A percentile compares a stretch with the other conserved stretches of the same genome.
These are phyloP conservation scores for Drosophila helvetica DNA, from an alignment of 2,888 invertebrate species.

Conservation along the genomic window DNA sequence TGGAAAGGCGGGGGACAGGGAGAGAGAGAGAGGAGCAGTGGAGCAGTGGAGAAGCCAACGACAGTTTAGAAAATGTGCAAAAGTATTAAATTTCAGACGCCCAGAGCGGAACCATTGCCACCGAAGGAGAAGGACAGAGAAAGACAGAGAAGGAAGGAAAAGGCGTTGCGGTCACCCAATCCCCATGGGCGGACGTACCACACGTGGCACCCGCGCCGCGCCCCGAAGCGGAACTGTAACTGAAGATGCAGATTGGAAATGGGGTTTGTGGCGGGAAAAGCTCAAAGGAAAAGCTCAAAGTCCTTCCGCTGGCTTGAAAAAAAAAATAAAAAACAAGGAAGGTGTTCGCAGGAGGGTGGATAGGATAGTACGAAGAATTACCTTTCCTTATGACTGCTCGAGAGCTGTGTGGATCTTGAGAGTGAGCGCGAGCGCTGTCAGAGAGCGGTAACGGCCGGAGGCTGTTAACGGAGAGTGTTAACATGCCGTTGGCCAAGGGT, in stretches of 20 bases:
- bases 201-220: too few relatives aligned
- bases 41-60: conserved; percentile 36
- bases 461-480: too few relatives aligned
- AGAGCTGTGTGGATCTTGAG: too few relatives aligned
- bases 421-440: too few relatives aligned
- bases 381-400: too few relatives aligned
- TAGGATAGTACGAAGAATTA: background rate
- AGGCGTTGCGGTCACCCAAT: conserved; percentile 3
- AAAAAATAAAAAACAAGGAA: background rate
- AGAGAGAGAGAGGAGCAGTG: background rate
- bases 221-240: background rate
- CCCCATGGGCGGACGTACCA: background rate
- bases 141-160: conserved; percentile 19
- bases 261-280: background rate
- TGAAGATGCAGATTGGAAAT: background rate
- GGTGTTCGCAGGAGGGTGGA: background rate
- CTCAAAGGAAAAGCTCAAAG: background rate
- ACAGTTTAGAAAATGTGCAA: conserved; percentile 62
- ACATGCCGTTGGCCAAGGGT: too few relatives aligned
- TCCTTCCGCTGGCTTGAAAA: background rate
- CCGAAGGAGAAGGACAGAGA: conserved; percentile 20
- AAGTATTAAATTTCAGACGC: conserved; percentile 60
- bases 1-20: background rate
- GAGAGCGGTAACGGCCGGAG: too few relatives aligned
- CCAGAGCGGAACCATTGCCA: conserved; percentile 43